Evolutionary conservation across 2,797 vertebrate species (phyloP), one percentile per base, ranked within the genome.

Genomic region (Aulostomus chinensis): DNA sequence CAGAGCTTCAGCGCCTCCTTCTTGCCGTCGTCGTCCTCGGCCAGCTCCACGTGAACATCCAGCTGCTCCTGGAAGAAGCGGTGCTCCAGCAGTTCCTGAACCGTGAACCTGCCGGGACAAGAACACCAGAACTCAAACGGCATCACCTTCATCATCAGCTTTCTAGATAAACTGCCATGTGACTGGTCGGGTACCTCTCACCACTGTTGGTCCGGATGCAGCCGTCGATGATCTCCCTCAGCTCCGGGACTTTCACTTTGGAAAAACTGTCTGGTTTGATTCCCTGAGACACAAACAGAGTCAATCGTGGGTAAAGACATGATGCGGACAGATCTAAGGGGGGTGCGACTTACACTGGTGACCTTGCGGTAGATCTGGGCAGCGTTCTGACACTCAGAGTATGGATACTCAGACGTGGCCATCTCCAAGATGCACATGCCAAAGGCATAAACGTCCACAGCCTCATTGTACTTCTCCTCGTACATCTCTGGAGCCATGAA

Each of bases 401-500:
- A 98, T 0, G 96, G 96, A 58, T 98, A 98, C 63, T 98, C 96
- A 0, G 94, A 96, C 0, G 96, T 98, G 1, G 94, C 94, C 96
- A 98, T 98, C 86, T 98, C 96, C 83, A 98, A 84, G 84, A 98
- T 96, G 83, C 96, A 98, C 96, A 98, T 98, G 21, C 96, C 96
- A 0, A 98, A 97, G 13, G 96, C 96, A 0, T 98, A 98, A 12
- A 98, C 91, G 0, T 98, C 96, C 78, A 98, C 96, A 0, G 93
- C 94, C 77, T 98, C 96, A 0, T 98, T 93, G 0, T 98, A 98
- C 61, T 94, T 94, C 81, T 98, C 96, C 68, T 98, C 96, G 0
- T 98, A 98, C 96, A 98, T 98, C 87, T 98, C 96, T 0, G 96
- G 96, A 0, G 96, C 96, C 96, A 98, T 98, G 85, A 98, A 98